Conservation (phyloP, 92 coral and sea anemone species). For the Actinostola sp. region DNA sequence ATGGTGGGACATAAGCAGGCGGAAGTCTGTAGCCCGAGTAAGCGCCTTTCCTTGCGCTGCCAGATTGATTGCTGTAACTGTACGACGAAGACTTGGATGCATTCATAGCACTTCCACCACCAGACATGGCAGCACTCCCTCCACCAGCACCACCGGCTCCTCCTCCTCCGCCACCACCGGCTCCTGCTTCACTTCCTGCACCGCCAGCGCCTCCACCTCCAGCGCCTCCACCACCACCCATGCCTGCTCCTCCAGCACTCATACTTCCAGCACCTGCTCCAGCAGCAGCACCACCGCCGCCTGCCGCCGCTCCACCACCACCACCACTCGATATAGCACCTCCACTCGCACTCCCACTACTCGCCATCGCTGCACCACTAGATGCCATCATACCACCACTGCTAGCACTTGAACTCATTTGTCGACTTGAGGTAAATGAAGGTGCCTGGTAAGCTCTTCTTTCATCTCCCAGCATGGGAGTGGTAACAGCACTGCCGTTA, state of each 20-base stretch:
- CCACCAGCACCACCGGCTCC: conserved; percentile 27
- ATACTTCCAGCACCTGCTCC: conserved; percentile 11
- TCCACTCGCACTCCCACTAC: conserved; percentile 28
- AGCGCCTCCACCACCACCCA: conserved; percentile 23
- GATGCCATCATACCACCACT: conserved; percentile 35
- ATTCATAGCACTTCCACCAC: conserved; percentile 19
- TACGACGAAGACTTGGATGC: conserved; percentile 44
- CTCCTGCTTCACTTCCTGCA: conserved; percentile 32
- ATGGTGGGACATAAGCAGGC: conserved; percentile 98
- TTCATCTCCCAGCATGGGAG: conserved; percentile 71
- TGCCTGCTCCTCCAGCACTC: conserved; percentile 12
- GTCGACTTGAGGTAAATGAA: conserved; percentile 62
- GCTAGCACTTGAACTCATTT: conserved; percentile 50
- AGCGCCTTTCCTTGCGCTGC: conserved; percentile 70
- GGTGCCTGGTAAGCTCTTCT: conserved; percentile 81
- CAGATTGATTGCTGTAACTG: conserved; percentile 62
- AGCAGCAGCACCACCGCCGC: conserved; percentile 4
- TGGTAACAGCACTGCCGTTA: conserved; percentile 69
- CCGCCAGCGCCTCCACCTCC: conserved; percentile 35
- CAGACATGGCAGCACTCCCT: conserved; percentile 8
- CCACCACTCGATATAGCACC: conserved; percentile 47
- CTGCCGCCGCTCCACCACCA: conserved; percentile 23
- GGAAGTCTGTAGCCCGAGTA: conserved; percentile 97
- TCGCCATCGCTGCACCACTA: conserved; percentile 21
- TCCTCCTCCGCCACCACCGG: conserved; percentile 42